Conservation (phyloP, 1,140 invertebrate genomes). For the Drosophila leontia region DNA sequence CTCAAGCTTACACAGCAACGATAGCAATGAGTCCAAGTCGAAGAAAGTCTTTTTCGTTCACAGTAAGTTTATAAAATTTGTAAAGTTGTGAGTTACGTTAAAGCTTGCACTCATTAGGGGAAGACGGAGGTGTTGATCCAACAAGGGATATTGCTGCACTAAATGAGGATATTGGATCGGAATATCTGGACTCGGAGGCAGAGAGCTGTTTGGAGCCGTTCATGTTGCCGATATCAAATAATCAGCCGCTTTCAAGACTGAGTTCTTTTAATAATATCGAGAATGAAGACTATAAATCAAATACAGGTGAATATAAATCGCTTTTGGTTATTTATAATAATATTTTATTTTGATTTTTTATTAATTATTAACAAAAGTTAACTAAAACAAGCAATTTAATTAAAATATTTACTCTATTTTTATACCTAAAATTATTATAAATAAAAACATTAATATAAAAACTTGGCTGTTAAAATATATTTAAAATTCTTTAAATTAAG, state of each 20-base stretch:
- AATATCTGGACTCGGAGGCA: conserved; percentile 89
- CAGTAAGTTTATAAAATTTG: conserved; percentile 43
- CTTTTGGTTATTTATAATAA: neutral
- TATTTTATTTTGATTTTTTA: neutral
- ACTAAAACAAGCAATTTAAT: too few species aligned
- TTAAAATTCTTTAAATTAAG: neutral
- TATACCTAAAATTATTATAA: neutral
- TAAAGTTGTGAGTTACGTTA: neutral
- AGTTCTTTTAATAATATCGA: conserved; percentile 89
- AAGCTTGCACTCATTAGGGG: conserved; percentile 27
- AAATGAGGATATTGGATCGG: conserved; percentile 90
- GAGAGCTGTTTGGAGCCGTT: conserved; percentile 87
- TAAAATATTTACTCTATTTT: neutral
- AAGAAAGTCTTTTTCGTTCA: conserved; percentile 84
- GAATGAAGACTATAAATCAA: conserved; percentile 87
- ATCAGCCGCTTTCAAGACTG: conserved; percentile 86
- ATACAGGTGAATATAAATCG: conserved; percentile 85
- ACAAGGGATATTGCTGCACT: conserved; percentile 88
- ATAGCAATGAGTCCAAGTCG: conserved; percentile 91
- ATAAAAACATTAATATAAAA: rapidly evolving
- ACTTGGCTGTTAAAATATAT: neutral
- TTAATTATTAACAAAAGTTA: too few species aligned
- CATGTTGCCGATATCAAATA: conserved; percentile 86
- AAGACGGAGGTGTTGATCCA: conserved; percentile 86
- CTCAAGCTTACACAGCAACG: conserved; percentile 94